Evolutionary conservation across 2,888 invertebrate species (phyloP), one percentile per base, ranked within the genome.

Genomic region (Tipula helvola): DNA sequence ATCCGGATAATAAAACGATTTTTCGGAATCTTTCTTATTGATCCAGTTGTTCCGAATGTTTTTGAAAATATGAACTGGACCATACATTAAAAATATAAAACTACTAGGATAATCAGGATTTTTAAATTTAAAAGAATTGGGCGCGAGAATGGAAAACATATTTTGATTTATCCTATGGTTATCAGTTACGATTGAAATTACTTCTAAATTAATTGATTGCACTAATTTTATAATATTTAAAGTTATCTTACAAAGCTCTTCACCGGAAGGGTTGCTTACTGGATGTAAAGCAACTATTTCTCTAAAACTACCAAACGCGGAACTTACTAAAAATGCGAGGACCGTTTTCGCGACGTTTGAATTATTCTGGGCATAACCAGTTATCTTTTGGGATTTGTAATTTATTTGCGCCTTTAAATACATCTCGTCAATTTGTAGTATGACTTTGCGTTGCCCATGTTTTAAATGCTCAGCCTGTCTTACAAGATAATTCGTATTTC

Each of bases 1-100:
- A 86, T 57, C 52, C 7, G 86, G 86, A 57, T 57, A 86, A 18
- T 86, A 86, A 39, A 86, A 86, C 12, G 57, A 39, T 57, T 57
- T 86, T n/a, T 57, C 39, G 3, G 3, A 5, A 57, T 86, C 57
- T n/a, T 16, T 52, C 57, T 57, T 57, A 36, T 71, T 86, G 12
- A 36, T 0, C 41, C 86, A 86, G 36, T 86, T 86, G 57, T 86
- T 86, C 10, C 86, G 47, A 39, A 86, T 86, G 18, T 86, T 86
- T 86, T 71, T 57, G 5, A 86, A 57, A 86, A 57, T 42, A 57
- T 86, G 57, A n/a, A 13, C 28, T 2, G 28, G 28, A 28, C 2
- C 28, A 28, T 28, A 28, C 28, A 28, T 28, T 28, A 28, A 28
- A 57, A 57, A 52, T n/a, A 86, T 86, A 36, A 16, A 41, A 57